These are phyloP conservation scores for Tragelaphus eurycerus DNA, from an alignment of 2,797 vertebrate genomes.

Conservation along the genomic window DNA sequence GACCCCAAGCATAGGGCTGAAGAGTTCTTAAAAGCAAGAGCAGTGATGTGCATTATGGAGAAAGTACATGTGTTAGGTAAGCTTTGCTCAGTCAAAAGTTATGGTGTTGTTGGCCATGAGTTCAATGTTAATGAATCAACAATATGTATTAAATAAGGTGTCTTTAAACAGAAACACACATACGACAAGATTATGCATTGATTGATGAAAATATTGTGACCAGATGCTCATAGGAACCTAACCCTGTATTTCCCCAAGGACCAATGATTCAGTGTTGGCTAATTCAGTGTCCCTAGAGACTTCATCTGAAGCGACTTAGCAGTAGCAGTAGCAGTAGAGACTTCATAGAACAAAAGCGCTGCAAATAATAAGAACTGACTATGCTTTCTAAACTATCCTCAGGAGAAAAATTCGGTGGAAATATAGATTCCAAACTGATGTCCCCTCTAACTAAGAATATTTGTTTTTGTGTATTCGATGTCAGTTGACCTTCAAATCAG, in stretches of 20 bases:
- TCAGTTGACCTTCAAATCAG: background rate
- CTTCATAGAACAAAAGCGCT: constrained; percentile 8
- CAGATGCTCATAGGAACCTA: background rate
- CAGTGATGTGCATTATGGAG: background rate
- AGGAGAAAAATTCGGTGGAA: constrained; percentile 16
- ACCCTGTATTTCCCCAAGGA: constrained; percentile 10
- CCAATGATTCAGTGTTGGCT: constrained; percentile 35
- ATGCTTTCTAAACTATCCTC: background rate
- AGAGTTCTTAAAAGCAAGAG: background rate
- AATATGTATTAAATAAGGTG: background rate
- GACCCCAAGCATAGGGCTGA: background rate
- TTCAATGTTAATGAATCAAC: constrained; percentile 49
- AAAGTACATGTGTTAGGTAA: background rate
- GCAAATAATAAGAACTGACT: constrained; percentile 34
- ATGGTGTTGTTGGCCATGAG: background rate
- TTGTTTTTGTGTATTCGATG: background rate
- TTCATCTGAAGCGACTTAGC: too few relatives aligned
- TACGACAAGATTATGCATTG: constrained; percentile 31
- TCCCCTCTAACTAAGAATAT: background rate
- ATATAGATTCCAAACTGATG: background rate
- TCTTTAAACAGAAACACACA: constrained; percentile 33
- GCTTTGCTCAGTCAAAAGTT: background rate
- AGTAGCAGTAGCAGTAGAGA: too few relatives aligned
- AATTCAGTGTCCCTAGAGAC: constrained; percentile 14
- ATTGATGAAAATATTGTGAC: constrained; percentile 54